Conservation (phyloP, 2,888 invertebrate species). For the Ormyrus labotus region DNA sequence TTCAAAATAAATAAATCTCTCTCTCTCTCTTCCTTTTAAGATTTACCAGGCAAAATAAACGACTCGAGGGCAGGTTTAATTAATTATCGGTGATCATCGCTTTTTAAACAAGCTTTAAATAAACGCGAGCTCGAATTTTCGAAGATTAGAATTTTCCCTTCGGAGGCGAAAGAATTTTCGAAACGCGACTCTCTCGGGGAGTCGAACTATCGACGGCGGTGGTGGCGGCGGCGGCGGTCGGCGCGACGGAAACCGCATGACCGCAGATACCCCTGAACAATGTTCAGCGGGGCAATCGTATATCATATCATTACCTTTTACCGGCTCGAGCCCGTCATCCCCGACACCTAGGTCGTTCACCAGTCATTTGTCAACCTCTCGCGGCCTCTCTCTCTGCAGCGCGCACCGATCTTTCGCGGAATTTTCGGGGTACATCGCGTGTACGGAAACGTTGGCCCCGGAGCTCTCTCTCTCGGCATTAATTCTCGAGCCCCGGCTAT, state of each 20-base stretch:
- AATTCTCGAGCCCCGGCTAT: no score
- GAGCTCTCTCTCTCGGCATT: no score
- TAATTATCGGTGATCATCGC: no score
- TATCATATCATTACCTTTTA: conserved; percentile 74
- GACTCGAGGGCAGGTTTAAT: no score
- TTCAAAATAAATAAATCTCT: background rate
- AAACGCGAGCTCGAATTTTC: no score
- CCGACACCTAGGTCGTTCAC: conserved; percentile 72
- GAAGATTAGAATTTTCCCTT: no score
- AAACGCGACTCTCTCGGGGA: background rate
- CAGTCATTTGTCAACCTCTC: conserved; percentile 71
- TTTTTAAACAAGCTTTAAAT: no score
- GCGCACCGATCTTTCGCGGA: no score
- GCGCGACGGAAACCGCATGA: conserved; percentile 73
- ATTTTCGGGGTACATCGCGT: no score
- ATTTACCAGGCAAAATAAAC: no score
- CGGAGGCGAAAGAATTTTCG: conserved; percentile 1
- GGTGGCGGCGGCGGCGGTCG: conserved; percentile 17
- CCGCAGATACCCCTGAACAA: conserved; percentile 72
- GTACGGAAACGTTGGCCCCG: no score
- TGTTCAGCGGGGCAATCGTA: conserved; percentile 68
- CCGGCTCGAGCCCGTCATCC: conserved; percentile 65
- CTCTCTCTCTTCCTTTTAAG: no score
- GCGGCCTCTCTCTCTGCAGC: conserved; percentile 43
- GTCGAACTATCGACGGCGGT: conserved; percentile 6